phyloP scores from a whole-genome alignment of 2,888 invertebrate species.

The Mesorhabditis spiculigera region DNA sequence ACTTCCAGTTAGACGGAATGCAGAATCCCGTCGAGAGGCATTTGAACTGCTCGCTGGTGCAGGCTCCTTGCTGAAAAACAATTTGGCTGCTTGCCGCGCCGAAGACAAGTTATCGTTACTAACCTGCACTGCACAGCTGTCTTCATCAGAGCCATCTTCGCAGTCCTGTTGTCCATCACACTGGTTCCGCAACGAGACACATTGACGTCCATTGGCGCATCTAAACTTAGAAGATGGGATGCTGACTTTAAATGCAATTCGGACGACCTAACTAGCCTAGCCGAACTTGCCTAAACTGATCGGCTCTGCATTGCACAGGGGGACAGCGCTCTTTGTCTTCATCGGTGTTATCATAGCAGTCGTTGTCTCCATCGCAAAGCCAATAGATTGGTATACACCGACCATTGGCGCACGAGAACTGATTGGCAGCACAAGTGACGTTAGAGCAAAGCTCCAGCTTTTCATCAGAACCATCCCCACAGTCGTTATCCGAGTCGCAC shows the following conservation, averaged over 20 bases:
- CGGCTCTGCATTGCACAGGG: conserved; percentile 52
- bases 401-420: conserved; percentile 82
- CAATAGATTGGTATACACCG: conserved; percentile 84
- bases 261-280: neutral
- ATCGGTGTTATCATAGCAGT: conserved; percentile 82
- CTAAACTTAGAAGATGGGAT: conserved; percentile 53
- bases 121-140: conserved; percentile 62
- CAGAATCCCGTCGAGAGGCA: conserved; percentile 73
- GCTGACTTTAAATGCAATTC: neutral
- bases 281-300: conserved; percentile 41
- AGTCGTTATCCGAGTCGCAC: conserved; percentile 90
- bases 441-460: conserved; percentile 66
- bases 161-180: conserved; percentile 97
- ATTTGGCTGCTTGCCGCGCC: neutral
- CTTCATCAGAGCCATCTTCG: conserved; percentile 68
- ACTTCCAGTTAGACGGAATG: conserved; percentile 88
- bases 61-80: conserved; percentile 26
- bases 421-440: conserved; percentile 78
- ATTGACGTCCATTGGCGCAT: conserved; percentile 83
- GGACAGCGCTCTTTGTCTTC: conserved; percentile 83
- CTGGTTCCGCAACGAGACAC: conserved; percentile 81
- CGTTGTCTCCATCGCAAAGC: conserved; percentile 76
- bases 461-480: conserved; percentile 86
- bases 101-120: neutral
- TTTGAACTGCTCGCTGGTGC: conserved; percentile 57